Conservation (phyloP, 2,888 invertebrate species). For the Drosophila prostipennis region DNA sequence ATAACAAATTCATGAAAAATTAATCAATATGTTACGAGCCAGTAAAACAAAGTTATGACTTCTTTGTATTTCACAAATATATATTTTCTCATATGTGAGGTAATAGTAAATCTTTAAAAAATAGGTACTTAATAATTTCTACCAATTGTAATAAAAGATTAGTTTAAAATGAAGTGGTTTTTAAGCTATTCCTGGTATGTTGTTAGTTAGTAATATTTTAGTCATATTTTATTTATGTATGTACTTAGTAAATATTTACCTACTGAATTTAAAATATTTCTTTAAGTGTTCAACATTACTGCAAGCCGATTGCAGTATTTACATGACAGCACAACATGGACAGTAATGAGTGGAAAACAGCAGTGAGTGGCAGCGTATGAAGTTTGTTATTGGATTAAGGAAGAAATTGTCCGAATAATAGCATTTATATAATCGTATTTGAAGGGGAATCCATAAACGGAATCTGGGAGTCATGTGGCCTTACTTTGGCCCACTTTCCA, state of each 20-base stretch:
- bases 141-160: too few species aligned
- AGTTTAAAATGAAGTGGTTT: too few species aligned
- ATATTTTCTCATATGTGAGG: too few species aligned
- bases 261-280: neutral
- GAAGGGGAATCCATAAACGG: conserved; percentile 22
- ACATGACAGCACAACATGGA: conserved; percentile 33
- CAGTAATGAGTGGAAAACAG: conserved; percentile 43
- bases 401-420: conserved; percentile 19
- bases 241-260: neutral
- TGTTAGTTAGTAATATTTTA: too few species aligned
- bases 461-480: neutral
- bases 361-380: conserved; percentile 6
- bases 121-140: too few species aligned
- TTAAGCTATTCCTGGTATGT: too few species aligned
- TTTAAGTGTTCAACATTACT: conserved; percentile 6
- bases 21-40: too few species aligned
- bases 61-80: neutral
- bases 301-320: conserved; percentile 33
- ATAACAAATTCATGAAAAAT: too few species aligned
- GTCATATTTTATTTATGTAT: neutral
- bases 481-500: conserved; percentile 8
- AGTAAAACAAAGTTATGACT: too few species aligned
- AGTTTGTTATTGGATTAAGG: conserved; percentile 16
- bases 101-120: too few species aligned
- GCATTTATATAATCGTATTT: conserved; percentile 18